Evolutionary conservation across 2,113 vertebrate species (phyloP).

Genomic region (Oxyruncus cristatus): DNA sequence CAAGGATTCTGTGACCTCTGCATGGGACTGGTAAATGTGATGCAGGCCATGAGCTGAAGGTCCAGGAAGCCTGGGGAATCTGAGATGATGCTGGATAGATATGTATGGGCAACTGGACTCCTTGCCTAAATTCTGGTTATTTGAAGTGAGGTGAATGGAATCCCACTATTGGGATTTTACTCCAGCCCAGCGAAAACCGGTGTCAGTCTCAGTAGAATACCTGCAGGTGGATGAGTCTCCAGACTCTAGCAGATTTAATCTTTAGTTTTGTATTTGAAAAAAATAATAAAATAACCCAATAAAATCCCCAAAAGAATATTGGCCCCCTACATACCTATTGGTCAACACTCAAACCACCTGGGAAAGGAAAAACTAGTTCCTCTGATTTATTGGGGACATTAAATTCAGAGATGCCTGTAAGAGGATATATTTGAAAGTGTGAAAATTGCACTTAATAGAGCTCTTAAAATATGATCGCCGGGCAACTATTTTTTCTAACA

Average conservation of each 20-base stretch:
- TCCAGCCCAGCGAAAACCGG: neutral
- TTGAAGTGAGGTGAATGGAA: neutral
- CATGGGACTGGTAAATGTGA: neutral
- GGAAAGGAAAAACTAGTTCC: neutral
- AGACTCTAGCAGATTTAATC: neutral
- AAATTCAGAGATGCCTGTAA: neutral
- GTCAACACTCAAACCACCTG: neutral
- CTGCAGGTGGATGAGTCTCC: neutral
- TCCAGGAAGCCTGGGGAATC: neutral
- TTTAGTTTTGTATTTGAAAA: neutral
- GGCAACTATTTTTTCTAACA: neutral
- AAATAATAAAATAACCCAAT: neutral
- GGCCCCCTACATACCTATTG: neutral
- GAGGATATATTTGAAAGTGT: constrained; percentile 4
- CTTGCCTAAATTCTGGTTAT: neutral
- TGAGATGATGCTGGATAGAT: neutral
- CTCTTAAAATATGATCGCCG: constrained; percentile 1
- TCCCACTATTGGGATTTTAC: neutral
- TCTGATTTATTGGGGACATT: neutral
- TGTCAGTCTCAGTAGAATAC: neutral
- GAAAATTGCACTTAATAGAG: constrained; percentile 20
- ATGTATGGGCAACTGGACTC: neutral
- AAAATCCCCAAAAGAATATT: neutral
- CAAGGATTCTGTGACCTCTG: neutral
- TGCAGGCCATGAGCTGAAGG: neutral